phyloP scores from a whole-genome alignment of 2,113 vertebrate species.

The Corydoras sp. region DNA sequence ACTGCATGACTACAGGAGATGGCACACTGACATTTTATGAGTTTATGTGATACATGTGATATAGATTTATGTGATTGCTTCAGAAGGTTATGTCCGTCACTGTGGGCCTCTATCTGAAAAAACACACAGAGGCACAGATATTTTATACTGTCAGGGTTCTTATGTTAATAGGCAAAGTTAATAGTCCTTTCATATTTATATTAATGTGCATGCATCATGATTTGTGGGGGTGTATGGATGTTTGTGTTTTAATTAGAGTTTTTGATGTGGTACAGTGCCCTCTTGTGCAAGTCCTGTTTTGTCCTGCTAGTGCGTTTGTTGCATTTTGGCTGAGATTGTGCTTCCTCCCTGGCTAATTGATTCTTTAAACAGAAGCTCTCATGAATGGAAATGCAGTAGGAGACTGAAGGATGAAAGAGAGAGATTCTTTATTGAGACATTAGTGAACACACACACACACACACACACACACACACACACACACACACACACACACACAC shows the following conservation, averaged over 20 bases:
- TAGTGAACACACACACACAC: slow-evolving; percentile 7
- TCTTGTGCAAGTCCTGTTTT: slow-evolving; percentile 16
- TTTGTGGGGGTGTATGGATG: slow-evolving; percentile 3
- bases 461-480: slow-evolving; percentile 10
- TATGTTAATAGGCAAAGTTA: slow-evolving; percentile 23
- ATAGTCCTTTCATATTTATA: slow-evolving; percentile 15
- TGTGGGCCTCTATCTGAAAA: neutral
- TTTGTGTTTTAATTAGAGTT: slow-evolving; percentile 27
- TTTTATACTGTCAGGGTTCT: slow-evolving; percentile 3
- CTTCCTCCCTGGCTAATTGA: slow-evolving; percentile 14
- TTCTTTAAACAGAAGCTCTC: slow-evolving; percentile 20
- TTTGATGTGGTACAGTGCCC: slow-evolving; percentile 30
- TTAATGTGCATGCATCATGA: neutral
- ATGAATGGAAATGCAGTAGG: slow-evolving; percentile 23
- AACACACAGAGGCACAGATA: neutral
- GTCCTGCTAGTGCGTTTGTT: slow-evolving; percentile 10
- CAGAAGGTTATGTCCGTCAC: slow-evolving; percentile 3
- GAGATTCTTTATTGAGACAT: slow-evolving; percentile 15
- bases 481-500: slow-evolving; percentile 10
- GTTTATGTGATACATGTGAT: neutral
- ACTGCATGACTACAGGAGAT: neutral
- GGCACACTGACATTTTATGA: neutral
- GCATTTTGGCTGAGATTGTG: slow-evolving; percentile 8
- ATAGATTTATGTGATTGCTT: slow-evolving; percentile 1
- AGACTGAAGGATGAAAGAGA: slow-evolving; percentile 24